Percentiles rank a stretch among this genome's conserved stretches.
Evolutionary conservation across 2,888 invertebrate species (phyloP).

Genomic region (Stenodema calcarata): DNA sequence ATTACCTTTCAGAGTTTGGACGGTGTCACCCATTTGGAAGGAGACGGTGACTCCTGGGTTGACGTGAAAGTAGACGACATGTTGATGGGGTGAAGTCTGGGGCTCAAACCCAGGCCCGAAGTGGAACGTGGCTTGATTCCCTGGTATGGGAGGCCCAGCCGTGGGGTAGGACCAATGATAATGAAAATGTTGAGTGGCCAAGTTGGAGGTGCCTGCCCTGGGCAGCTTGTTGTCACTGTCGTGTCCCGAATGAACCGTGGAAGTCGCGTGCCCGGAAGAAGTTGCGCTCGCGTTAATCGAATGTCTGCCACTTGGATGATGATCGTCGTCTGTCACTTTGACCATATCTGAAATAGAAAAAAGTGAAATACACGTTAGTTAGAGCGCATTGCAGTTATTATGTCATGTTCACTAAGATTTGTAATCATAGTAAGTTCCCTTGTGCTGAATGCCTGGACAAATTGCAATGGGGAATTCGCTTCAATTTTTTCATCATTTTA

Average conservation of each 20-base stretch:
- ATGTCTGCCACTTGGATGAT: constrained; percentile 38
- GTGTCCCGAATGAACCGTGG: constrained; percentile 2
- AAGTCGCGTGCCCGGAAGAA: constrained; percentile 20
- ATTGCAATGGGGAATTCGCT: too few species aligned
- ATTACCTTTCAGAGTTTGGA: constrained; percentile 79
- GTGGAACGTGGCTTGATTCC: constrained; percentile 66
- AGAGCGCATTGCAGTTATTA: background rate
- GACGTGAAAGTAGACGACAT: constrained; percentile 76
- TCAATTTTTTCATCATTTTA: too few species aligned
- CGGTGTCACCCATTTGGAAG: constrained; percentile 76
- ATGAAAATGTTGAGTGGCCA: constrained; percentile 63
- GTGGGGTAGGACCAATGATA: constrained; percentile 63
- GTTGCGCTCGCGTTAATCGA: constrained; percentile 12
- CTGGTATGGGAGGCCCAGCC: constrained; percentile 62
- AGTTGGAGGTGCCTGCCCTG: constrained; percentile 60
- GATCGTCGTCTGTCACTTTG: constrained; percentile 54
- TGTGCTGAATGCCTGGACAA: too few species aligned
- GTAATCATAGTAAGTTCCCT: too few species aligned
- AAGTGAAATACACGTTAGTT: background rate
- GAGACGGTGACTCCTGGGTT: constrained; percentile 80
- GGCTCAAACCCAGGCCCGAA: constrained; percentile 63
- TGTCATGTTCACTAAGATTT: too few species aligned
- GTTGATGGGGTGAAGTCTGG: constrained; percentile 63
- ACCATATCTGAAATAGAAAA: constrained; percentile 52
- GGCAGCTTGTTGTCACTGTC: constrained; percentile 61